phyloP scores from a whole-genome alignment of 1,140 invertebrate genomes.

The Ephestia elutella region DNA sequence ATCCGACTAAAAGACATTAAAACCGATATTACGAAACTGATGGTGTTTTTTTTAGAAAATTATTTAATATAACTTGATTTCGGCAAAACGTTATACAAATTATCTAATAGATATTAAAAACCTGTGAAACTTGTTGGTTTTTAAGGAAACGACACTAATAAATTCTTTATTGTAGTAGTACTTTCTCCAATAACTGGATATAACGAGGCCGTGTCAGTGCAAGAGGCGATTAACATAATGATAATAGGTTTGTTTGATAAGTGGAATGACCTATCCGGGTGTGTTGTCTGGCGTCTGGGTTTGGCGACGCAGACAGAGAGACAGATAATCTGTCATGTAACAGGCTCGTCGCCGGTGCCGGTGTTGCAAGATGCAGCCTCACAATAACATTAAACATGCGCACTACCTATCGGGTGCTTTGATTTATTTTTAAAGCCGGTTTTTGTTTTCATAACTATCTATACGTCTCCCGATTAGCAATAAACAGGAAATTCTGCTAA shows the following conservation, averaged over 20 bases:
- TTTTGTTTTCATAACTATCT: constrained; percentile 64
- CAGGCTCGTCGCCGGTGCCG: constrained; percentile 27
- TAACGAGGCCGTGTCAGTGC: constrained; percentile 11
- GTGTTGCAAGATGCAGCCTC: constrained; percentile 46
- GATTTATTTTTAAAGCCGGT: constrained; percentile 69
- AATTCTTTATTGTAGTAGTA: constrained; percentile 9
- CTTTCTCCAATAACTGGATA: constrained; percentile 19
- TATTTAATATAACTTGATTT: constrained; percentile 13
- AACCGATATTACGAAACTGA: not conserved
- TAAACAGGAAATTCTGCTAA: not conserved
- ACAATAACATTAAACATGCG: constrained; percentile 66
- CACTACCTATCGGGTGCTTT: constrained; percentile 40
- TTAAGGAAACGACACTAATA: constrained; percentile 15
- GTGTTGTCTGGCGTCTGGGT: constrained; percentile 21
- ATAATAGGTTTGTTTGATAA: constrained; percentile 10
- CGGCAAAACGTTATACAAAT: constrained; percentile 28
- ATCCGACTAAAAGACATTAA: not conserved
- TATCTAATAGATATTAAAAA: constrained; percentile 26
- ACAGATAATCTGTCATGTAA: constrained; percentile 38
- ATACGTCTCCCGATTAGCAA: constrained; percentile 28
- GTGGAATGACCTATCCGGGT: constrained; percentile 23
- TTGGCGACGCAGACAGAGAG: constrained; percentile 16
- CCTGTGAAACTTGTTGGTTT: constrained; percentile 19
- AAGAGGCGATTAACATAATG: constrained; percentile 13
- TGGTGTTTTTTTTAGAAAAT: not conserved